These are phyloP conservation scores for Acanthornis magna DNA, from an alignment of 2,797 vertebrate species.

Conservation along the genomic window DNA sequence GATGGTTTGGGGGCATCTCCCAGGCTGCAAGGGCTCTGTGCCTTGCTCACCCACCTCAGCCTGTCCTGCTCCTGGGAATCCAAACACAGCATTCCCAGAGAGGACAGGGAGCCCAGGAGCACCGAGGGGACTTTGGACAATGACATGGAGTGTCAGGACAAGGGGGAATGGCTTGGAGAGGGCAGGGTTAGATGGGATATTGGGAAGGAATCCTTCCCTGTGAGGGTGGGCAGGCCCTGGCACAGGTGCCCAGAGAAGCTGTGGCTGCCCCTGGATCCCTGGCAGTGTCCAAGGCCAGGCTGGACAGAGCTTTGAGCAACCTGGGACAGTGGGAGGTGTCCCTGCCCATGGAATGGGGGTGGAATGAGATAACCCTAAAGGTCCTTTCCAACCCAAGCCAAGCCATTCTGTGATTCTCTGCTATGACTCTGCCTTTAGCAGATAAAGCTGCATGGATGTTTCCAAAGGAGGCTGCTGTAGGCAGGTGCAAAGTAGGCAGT, in stretches of 20 bases:
- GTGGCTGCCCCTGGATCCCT: neutral
- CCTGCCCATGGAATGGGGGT: neutral
- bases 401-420: neutral
- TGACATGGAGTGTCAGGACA: neutral
- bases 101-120: neutral
- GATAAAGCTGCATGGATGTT: neutral
- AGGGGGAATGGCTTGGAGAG: neutral
- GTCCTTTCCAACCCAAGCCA: neutral
- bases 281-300: accelerated
- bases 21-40: neutral
- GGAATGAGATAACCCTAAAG: neutral
- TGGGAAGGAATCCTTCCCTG: neutral
- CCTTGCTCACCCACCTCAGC: neutral
- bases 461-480: neutral
- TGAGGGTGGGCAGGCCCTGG: neutral
- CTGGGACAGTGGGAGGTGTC: neutral
- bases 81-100: accelerated
- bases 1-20: neutral
- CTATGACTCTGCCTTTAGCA: neutral
- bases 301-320: accelerated
- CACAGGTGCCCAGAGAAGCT: neutral
- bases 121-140: neutral
- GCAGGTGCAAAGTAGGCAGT: neutral
- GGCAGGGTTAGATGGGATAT: neutral
- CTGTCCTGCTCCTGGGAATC: accelerated